Evolutionary conservation across 2,888 invertebrate genomes (phyloP).

Genomic region (Thysanoteuthis rhombus): DNA sequence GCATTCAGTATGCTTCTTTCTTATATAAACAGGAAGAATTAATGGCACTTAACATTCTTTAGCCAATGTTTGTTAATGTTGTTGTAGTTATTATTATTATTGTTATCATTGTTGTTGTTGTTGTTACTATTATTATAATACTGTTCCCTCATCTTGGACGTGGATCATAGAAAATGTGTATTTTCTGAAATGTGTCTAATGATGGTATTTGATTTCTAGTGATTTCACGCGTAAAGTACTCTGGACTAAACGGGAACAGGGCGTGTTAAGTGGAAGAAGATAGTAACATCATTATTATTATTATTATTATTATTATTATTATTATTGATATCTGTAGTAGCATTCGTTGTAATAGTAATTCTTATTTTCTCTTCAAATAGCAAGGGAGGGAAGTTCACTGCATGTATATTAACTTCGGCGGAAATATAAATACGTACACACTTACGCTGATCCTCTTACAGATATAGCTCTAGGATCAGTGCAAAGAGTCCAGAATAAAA

Average conservation of each 20-base stretch:
- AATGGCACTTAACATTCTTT: constrained; percentile 22
- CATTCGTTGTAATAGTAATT: neutral
- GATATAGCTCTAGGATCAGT: too few species aligned
- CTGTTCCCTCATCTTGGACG: neutral
- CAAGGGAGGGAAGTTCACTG: too few species aligned
- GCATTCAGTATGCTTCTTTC: neutral
- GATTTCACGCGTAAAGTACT: neutral
- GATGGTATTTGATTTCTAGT: neutral
- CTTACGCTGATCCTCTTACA: too few species aligned
- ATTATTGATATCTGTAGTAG: neutral
- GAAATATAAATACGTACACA: too few species aligned
- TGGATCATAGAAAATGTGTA: neutral
- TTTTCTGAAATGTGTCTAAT: neutral
- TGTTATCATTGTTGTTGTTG: neutral
- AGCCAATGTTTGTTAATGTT: neutral
- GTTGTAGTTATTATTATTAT: neutral
- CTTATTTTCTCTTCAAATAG: too few species aligned
- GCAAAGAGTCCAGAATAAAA: too few species aligned
- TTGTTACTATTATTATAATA: neutral
- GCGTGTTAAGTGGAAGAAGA: neutral
- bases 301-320: neutral
- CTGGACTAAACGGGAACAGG: neutral
- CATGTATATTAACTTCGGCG: too few species aligned
- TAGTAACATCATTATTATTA: too few species aligned
- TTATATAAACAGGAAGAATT: constrained; percentile 12